phyloP scores from a whole-genome alignment of 2,888 invertebrate genomes.

The Schrankia costaestrigalis region DNA sequence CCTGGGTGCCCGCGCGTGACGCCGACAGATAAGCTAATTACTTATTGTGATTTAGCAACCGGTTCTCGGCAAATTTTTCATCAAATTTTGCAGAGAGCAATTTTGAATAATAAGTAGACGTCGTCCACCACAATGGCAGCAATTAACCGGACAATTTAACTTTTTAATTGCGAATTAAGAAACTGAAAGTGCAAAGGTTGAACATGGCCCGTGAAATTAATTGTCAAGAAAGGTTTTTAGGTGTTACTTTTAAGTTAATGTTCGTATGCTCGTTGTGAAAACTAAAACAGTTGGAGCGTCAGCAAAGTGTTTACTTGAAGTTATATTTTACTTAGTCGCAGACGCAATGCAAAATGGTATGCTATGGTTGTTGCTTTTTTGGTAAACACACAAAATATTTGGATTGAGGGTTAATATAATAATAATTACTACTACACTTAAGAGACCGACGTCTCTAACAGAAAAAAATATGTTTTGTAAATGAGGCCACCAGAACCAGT shows the following conservation, averaged over 20 bases:
- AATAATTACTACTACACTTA: no score
- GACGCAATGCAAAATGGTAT: no score
- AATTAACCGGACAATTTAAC: slow-evolving; percentile 77
- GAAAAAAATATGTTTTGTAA: no score
- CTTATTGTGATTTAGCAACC: slow-evolving; percentile 68
- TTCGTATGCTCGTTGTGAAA: no score
- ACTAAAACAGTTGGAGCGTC: no score
- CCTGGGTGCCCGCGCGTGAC: slow-evolving; percentile 54
- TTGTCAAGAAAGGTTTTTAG: slow-evolving; percentile 46
- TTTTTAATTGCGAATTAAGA: slow-evolving; percentile 76
- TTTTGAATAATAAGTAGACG: slow-evolving; percentile 66
- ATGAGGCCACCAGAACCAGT: no score
- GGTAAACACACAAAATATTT: no score
- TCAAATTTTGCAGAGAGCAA: slow-evolving; percentile 58
- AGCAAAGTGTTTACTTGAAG: no score
- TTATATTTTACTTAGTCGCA: no score
- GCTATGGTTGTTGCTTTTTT: no score
- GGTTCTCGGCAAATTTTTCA: slow-evolving; percentile 61
- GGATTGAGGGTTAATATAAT: no score
- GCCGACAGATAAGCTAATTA: slow-evolving; percentile 74
- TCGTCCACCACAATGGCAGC: slow-evolving; percentile 68
- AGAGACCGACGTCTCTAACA: no score
- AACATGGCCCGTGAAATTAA: slow-evolving; percentile 56
- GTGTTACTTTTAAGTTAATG: neutral
- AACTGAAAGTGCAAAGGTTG: slow-evolving; percentile 66